Percentiles rank a stretch among this genome's conserved stretches.
Conservation (phyloP, 2,113 vertebrate species). For the Oncorhynchus nerka region DNA sequence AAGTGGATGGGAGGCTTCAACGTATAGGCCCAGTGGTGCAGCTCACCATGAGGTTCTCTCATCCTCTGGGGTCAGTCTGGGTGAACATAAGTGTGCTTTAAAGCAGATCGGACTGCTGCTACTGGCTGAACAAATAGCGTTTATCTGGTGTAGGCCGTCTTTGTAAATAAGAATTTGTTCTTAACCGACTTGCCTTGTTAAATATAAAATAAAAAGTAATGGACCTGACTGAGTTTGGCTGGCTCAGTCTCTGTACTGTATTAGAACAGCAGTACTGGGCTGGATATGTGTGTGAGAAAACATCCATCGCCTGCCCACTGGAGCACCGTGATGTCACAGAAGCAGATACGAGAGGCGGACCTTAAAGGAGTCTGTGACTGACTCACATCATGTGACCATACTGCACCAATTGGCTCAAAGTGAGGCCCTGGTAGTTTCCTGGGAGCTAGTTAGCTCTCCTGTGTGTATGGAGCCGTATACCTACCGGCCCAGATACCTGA, state of each 20-base stretch:
- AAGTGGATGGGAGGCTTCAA: background rate
- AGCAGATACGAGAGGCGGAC: slow-evolving; percentile 6
- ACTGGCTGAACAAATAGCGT: background rate
- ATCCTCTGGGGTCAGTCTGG: background rate
- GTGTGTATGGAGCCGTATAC: background rate
- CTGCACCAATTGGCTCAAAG: slow-evolving; percentile 9
- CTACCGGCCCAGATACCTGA: background rate
- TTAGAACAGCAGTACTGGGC: background rate
- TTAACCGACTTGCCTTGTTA: background rate
- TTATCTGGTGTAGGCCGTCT: background rate
- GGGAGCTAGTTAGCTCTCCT: background rate
- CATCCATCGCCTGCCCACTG: background rate
- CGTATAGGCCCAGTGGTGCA: background rate
- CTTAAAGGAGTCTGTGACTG: background rate
- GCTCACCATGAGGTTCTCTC: background rate
- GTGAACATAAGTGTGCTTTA: background rate
- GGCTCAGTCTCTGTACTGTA: background rate
- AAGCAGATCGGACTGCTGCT: background rate
- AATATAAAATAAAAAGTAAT: background rate
- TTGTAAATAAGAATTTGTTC: too few relatives aligned
- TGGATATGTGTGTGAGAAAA: background rate
- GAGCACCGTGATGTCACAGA: slow-evolving; percentile 1
- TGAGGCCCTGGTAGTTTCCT: background rate
- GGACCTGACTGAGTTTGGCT: background rate
- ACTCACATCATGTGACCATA: slow-evolving; percentile 9